A percentile compares a stretch with the other conserved stretches of the same genome.
Evolutionary conservation across 2,888 invertebrate species (phyloP).

Genomic region (Himalopsyche kuldschensis): DNA sequence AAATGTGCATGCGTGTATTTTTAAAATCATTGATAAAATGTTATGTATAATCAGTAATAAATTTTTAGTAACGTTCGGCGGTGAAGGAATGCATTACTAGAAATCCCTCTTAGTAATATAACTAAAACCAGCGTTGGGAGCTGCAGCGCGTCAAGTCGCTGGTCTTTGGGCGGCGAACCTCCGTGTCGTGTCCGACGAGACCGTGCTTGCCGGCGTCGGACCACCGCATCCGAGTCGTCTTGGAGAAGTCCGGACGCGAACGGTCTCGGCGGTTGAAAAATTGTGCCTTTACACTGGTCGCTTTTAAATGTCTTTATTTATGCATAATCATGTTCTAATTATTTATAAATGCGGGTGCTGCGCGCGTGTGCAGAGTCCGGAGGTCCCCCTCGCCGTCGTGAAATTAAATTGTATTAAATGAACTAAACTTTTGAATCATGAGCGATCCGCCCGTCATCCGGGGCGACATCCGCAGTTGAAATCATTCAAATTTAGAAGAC

Average conservation of each 20-base stretch:
- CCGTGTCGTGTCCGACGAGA: neutral
- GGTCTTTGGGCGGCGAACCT: neutral
- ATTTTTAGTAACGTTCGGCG: too few species aligned
- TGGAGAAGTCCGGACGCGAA: neutral
- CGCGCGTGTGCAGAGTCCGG: neutral
- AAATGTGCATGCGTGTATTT: neutral
- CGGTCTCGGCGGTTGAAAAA: conserved; percentile 22
- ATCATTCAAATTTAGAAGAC: neutral
- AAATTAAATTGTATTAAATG: neutral
- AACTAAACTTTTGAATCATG: neutral
- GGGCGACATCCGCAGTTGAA: neutral
- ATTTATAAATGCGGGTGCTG: neutral
- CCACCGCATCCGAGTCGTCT: too few species aligned
- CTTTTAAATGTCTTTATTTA: conserved; percentile 36
- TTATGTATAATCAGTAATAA: neutral
- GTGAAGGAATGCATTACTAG: too few species aligned
- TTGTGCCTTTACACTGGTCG: conserved; percentile 39
- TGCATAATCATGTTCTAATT: neutral
- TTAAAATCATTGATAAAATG: neutral
- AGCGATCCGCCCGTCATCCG: neutral
- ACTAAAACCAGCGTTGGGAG: neutral
- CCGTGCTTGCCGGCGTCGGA: too few species aligned
- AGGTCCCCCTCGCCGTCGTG: neutral
- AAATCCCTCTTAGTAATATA: too few species aligned
- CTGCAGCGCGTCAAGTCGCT: neutral